Base-by-base conservation (phyloP, 2,888 invertebrate species). In the Mesoligia furuncula region DNA sequence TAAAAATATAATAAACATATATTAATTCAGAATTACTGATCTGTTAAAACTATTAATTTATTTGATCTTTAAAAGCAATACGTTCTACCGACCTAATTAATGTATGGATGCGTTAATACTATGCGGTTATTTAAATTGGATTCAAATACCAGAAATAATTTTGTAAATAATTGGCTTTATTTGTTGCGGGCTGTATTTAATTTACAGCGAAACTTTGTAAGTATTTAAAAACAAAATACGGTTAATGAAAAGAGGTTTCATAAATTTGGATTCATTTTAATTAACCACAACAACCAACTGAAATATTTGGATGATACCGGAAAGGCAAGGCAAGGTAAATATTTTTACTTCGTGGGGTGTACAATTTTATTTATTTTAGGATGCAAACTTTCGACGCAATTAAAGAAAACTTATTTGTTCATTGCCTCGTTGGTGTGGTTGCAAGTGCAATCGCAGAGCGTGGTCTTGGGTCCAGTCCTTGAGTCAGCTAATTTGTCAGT, bases 81-180 rank as follows among this genome's bases (percentile, higher is more conserved):
- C 36, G 0, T 54, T 54, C 17, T 39, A 64, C 39, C n/a, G 17
- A 69, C 3, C 20, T 39, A 45, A 65, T 48, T 64, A 83, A 72
- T 45, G 54, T 48, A 64, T 62, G 9, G 20, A 1, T 61, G 64
- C 48, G 48, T 75, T 66, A 59, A 73, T 51, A 67, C n/a, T 68
- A 48, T 67, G 72, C 13, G 64, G 27, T 71, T 72, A 65, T 57
- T 73, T 45, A 65, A 80, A 80, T 84, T 69, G 39, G 36, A 65
- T 72, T 48, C 36, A 80, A 84, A 68, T 65, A 74, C 11, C 45
- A 72, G 24, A 73, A 81, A 61, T 27, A 31, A 61, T 69, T 39
- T 57, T 45, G 39, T 61, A 45, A 57, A 51, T 59, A 48, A 62
- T 62, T 78, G 48, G 5, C n/a, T 78, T 57, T 67, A 62, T 77